These are phyloP conservation scores for Solenopsis invicta DNA, from an alignment of 1,140 invertebrate species.

Conservation along the genomic window DNA sequence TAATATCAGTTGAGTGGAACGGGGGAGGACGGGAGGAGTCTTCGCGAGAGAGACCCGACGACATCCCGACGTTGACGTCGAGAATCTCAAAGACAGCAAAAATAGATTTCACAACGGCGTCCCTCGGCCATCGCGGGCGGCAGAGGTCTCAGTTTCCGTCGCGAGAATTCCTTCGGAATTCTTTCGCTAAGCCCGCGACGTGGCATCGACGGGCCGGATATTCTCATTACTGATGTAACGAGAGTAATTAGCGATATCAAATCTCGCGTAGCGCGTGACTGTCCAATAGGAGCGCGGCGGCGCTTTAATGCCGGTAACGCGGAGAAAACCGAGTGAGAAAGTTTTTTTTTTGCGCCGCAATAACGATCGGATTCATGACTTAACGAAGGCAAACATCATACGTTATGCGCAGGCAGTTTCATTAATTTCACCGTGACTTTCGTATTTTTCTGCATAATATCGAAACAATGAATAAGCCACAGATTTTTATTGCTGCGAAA, in stretches of 20 bases:
- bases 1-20: slow-evolving; percentile 1
- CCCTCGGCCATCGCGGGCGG: background rate
- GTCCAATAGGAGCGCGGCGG: background rate
- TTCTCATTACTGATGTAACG: slow-evolving; percentile 23
- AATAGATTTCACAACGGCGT: slow-evolving; percentile 47
- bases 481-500: slow-evolving; percentile 54
- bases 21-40: background rate
- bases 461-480: slow-evolving; percentile 37
- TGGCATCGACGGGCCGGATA: background rate
- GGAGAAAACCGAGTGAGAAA: slow-evolving; percentile 43
- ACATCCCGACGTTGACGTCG: background rate
- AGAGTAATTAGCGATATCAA: slow-evolving; percentile 31
- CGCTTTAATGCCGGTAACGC: background rate
- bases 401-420: slow-evolving; percentile 16
- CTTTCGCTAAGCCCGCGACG: background rate
- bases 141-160: background rate
- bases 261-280: background rate
- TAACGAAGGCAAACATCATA: slow-evolving; percentile 46
- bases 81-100: slow-evolving; percentile 23
- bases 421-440: slow-evolving; percentile 40
- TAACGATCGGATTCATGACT: slow-evolving; percentile 24
- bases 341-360: slow-evolving; percentile 28
- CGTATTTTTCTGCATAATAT: slow-evolving; percentile 49
- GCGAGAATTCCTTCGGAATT: slow-evolving; percentile 24
- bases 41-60: background rate